Evolutionary conservation across 2,113 vertebrate species (phyloP).

Genomic region (Lagopus muta): DNA sequence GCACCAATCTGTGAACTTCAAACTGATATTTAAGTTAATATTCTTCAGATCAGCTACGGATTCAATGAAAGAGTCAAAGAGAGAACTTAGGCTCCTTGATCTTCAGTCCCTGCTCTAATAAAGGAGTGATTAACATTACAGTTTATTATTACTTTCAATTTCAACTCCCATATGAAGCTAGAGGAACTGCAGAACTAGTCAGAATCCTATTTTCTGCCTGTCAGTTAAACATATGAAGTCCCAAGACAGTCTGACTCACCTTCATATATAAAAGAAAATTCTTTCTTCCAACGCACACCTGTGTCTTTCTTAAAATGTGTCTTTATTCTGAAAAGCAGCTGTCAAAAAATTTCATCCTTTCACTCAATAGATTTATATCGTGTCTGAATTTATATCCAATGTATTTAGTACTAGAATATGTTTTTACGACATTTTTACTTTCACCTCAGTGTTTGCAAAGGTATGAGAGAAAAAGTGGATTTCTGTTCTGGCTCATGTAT

Average conservation of each 20-base stretch:
- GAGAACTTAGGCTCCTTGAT: background rate
- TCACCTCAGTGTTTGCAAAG: background rate
- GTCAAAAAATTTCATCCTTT: background rate
- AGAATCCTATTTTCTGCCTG: constrained; percentile 57
- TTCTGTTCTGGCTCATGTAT: background rate
- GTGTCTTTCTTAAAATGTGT: constrained; percentile 28
- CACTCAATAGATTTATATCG: background rate
- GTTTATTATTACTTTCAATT: constrained; percentile 60
- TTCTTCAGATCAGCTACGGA: background rate
- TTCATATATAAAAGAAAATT: constrained; percentile 29
- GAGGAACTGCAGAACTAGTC: background rate
- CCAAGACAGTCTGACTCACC: constrained; percentile 45
- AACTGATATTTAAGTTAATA: background rate
- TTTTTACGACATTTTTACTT: background rate
- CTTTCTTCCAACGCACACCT: constrained; percentile 6
- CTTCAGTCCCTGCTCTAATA: constrained; percentile 42
- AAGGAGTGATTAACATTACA: constrained; percentile 53
- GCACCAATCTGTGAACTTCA: background rate
- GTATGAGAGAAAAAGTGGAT: background rate
- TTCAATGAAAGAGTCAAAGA: background rate
- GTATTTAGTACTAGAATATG: background rate
- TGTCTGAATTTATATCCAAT: background rate
- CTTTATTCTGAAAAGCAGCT: constrained; percentile 25
- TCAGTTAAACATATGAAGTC: constrained; percentile 59
- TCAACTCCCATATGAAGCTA: constrained; percentile 41